Base-by-base conservation (phyloP, 2,888 invertebrate genomes). In the Chaetogeoica ovagalla region DNA sequence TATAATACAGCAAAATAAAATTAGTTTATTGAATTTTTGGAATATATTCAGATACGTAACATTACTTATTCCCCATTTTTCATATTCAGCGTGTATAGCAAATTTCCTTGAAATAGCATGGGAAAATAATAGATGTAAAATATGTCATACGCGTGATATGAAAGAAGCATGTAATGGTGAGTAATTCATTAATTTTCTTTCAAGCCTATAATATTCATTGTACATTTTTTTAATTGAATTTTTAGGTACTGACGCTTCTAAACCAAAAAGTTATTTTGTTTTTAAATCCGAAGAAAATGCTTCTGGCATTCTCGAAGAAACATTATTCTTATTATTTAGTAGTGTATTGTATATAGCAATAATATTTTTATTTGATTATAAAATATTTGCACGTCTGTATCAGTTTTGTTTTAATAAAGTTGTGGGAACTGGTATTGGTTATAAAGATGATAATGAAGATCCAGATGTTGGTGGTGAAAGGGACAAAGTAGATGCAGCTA, bases 381-480 rank as follows among this genome's bases (percentile, higher is more conserved):
- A 83, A 69, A 76, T 84, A 52, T 82, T 83, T 65, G 81, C 81
- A 23, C 82, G 79, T 79, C 69, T 82, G 37, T 84, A 82, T 57
- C 77, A 83, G 23, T 70, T 57, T 37, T 15, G 72, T 9, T 79
- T 82, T 70, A 79, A 73, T 65, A 83, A 82, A 37, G 79, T 82
- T 62, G 48, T 82, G 39, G 82, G 83, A 6, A 52, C 73, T 23
- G 65, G 81, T 43, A 68, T 75, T 71, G 57, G 72, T 55, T 55
- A 59, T 52, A 76, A 37, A 75, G 43, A 55, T 39, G 71, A 57
- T 39, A 48, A 63, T 15, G 82, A 81, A 60, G 84, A 84, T 81
- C 62, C 81, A 68, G 87, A 87, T 84, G 87, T 87, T 8, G 83
- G 83, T 11, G 83, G 82, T 7, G 87, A 88, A 83, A 84, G 85